phyloP scores from a whole-genome alignment of 1,140 invertebrate genomes.

The Arctopsyche grandis region DNA sequence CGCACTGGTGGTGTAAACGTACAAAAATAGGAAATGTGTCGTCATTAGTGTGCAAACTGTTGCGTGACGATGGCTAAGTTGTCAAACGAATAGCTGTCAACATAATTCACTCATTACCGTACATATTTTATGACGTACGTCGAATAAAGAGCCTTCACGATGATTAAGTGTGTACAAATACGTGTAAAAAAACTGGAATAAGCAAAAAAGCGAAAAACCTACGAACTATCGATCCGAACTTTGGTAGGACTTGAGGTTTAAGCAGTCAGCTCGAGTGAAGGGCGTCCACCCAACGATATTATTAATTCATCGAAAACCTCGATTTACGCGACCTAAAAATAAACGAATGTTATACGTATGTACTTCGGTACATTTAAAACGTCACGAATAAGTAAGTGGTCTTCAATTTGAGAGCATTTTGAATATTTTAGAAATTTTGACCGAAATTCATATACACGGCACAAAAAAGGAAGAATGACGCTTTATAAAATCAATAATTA shows the following conservation, averaged over 20 bases:
- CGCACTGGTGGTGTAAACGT: too few relatives aligned
- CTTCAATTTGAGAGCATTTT: too few relatives aligned
- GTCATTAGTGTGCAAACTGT: neutral
- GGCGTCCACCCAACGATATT: neutral
- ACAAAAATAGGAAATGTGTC: too few relatives aligned
- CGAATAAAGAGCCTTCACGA: neutral
- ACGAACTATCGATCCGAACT: neutral
- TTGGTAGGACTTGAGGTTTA: neutral
- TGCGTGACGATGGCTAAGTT: neutral
- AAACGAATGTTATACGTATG: too few relatives aligned
- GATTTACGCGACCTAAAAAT: too few relatives aligned
- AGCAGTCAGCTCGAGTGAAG: neutral
- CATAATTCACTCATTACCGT: constrained; percentile 12
- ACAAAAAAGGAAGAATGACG: too few relatives aligned
- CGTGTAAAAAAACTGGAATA: neutral
- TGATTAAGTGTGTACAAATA: neutral
- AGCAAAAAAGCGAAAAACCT: neutral
- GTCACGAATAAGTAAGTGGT: too few relatives aligned
- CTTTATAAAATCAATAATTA: too few relatives aligned
- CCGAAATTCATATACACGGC: too few relatives aligned
- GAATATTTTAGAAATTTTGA: too few relatives aligned
- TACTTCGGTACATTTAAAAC: too few relatives aligned
- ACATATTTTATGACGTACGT: neutral
- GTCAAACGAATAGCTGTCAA: constrained; percentile 1
- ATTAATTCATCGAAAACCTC: too few relatives aligned